A percentile compares a stretch with the other conserved stretches of the same genome.
Evolutionary conservation across 2,797 vertebrate genomes (phyloP).

Genomic region (Microchirus variegatus): DNA sequence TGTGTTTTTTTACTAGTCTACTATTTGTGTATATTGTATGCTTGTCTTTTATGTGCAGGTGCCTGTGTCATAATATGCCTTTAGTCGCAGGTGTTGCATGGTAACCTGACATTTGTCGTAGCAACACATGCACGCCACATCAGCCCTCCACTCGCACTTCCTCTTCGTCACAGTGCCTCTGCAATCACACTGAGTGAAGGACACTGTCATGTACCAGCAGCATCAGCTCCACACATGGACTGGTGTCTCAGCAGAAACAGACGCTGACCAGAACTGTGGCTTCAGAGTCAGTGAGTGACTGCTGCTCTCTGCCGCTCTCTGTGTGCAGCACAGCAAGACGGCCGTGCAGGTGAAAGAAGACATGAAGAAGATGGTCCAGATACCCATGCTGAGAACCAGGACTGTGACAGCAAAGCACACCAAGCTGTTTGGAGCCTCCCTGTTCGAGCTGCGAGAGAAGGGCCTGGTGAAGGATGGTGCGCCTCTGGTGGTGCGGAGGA

Average conservation of each 20-base stretch:
- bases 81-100: constrained; percentile 71
- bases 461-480: constrained; percentile 84
- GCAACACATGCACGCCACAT: constrained; percentile 56
- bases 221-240: constrained; percentile 21
- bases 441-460: constrained; percentile 81
- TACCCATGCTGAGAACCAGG: constrained; percentile 79
- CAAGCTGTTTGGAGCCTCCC: constrained; percentile 81
- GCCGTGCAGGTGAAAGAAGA: constrained; percentile 89
- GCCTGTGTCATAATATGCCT: constrained; percentile 43
- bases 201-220: constrained; percentile 20
- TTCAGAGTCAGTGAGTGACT: constrained; percentile 66
- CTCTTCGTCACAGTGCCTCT: neutral
- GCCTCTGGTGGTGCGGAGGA: constrained; percentile 82
- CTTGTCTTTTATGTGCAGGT: constrained; percentile 18
- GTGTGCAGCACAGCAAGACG: constrained; percentile 88
- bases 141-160: constrained; percentile 16
- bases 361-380: constrained; percentile 88
- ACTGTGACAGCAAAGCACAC: constrained; percentile 27
- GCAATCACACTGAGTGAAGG: neutral
- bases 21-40: neutral
- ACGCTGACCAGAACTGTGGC: constrained; percentile 1
- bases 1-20: neutral
- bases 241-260: neutral
- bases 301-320: constrained; percentile 69
- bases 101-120: constrained; percentile 78